A percentile compares a stretch with the other conserved stretches of the same genome.
These are phyloP conservation scores for Hesperophylax magnus DNA, from an alignment of 1,140 invertebrate species.

Conservation along the genomic window DNA sequence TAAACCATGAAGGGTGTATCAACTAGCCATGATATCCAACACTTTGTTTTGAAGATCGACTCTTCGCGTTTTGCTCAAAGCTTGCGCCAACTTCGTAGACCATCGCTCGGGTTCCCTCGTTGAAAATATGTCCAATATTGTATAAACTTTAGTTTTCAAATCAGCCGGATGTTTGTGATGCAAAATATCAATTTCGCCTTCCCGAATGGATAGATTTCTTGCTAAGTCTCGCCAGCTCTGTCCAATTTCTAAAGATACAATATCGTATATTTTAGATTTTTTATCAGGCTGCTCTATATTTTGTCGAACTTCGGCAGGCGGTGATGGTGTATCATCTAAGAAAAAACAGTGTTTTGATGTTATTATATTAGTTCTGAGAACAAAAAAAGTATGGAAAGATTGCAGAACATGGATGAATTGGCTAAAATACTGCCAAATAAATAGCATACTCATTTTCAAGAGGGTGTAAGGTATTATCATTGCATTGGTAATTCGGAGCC, in stretches of 20 bases:
- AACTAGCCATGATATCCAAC: not conserved
- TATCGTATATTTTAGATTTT: not conserved
- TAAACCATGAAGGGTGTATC: not conserved
- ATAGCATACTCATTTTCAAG: no score
- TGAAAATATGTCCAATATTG: conserved; percentile 31
- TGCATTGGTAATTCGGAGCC: no score
- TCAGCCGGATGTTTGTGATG: conserved; percentile 26
- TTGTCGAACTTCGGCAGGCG: no score
- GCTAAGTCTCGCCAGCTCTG: conserved; percentile 39
- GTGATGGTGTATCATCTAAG: no score
- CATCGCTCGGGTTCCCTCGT: conserved; percentile 19
- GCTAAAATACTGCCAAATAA: no score
- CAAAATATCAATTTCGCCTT: conserved; percentile 42
- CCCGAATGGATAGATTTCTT: conserved; percentile 29
- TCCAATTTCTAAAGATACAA: conserved; percentile 38
- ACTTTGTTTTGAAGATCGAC: conserved; percentile 42
- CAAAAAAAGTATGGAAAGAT: no score
- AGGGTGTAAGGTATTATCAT: no score
- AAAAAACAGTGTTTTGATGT: no score
- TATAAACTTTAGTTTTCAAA: conserved; percentile 41
- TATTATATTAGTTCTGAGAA: no score
- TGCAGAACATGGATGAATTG: no score
- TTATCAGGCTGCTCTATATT: no score
- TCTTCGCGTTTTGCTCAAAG: conserved; percentile 43
- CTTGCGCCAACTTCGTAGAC: conserved; percentile 32